phyloP scores from a whole-genome alignment of 1,140 invertebrate species.

The Drosophila obscura region DNA sequence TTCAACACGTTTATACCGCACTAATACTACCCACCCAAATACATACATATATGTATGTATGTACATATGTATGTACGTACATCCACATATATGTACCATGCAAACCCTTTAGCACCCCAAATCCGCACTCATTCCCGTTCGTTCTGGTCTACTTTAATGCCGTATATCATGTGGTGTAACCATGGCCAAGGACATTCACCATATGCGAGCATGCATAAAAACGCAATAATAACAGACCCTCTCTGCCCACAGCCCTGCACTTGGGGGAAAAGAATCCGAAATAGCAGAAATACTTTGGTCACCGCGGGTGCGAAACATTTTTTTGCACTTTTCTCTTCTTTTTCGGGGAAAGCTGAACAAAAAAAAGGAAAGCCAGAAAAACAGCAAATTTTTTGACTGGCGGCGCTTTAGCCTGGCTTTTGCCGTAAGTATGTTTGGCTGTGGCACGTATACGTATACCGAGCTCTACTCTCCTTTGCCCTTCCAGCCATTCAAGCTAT shows the following conservation, averaged over 20 bases:
- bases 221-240: constrained; percentile 76
- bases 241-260: constrained; percentile 1
- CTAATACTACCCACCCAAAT: constrained; percentile 26
- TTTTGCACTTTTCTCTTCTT: constrained; percentile 39
- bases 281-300: constrained; percentile 71
- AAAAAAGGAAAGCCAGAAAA: constrained; percentile 7
- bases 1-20: constrained; percentile 48
- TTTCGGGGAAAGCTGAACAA: constrained; percentile 41
- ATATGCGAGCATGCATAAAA: constrained; percentile 80
- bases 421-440: constrained; percentile 20
- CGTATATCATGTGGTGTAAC: constrained; percentile 75
- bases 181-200: constrained; percentile 80
- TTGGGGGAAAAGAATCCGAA: constrained; percentile 1
- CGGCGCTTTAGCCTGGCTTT: constrained; percentile 47
- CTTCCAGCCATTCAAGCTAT: constrained; percentile 25
- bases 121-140: constrained; percentile 12
- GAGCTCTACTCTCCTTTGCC: constrained; percentile 2
- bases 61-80: background rate
- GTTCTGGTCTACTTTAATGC: constrained; percentile 62
- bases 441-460: background rate
- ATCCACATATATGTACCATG: background rate
- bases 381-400: constrained; percentile 44
- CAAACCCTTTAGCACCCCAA: constrained; percentile 55
- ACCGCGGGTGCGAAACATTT: constrained; percentile 72
- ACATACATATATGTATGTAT: background rate